Base-by-base conservation (phyloP, 1,140 invertebrate genomes). In the Arion vulgaris region DNA sequence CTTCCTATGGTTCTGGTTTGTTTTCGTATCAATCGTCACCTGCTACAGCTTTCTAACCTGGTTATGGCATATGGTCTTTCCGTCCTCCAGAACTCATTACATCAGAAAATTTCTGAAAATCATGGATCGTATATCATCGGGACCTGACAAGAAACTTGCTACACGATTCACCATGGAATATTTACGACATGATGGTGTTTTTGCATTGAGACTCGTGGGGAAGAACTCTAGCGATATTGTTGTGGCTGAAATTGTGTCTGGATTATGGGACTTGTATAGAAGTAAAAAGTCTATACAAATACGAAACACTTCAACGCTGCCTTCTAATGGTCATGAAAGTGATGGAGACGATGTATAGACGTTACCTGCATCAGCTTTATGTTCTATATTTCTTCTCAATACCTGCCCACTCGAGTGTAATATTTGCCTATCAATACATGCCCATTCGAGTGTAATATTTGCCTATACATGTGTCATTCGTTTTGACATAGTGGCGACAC, bases 1-100 rank as follows among this genome's bases (percentile, higher is more conserved):
- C 76, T 93, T 94, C 83, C 86, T 94, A 66, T 94, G 93, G 93
- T 94, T 94, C 87, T 94, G 93, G 93, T 92, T 93, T 57, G 92
- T 94, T 17, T 93, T 94, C 86, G 92, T 94, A 17, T 91, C 93
- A 66, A 85, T 92, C 28, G 89, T 93, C 36, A 92, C 93, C 15
- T 87, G 93, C 73, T 91, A 93, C 84, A 91, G 88, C 81, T 90
- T 93, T 73, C 76, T 91, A 11, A 79, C 86, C 28, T 93, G 92
- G 92, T 84, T 93, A 7, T 92, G 90, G 90, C 86, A 90, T 83
- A 91, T 90, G 86, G 83, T 91, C 15, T 91, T 91, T 85, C 90
- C 89, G 79, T 87, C 89, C 45, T 90, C 89, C 41, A 83, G 92
- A 69, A 88, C 91, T 39, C 89, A 91, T 34, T 93, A 92, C 84